These are phyloP conservation scores for Drosophila glabriapex DNA, from an alignment of 2,888 invertebrate species.

Conservation along the genomic window DNA sequence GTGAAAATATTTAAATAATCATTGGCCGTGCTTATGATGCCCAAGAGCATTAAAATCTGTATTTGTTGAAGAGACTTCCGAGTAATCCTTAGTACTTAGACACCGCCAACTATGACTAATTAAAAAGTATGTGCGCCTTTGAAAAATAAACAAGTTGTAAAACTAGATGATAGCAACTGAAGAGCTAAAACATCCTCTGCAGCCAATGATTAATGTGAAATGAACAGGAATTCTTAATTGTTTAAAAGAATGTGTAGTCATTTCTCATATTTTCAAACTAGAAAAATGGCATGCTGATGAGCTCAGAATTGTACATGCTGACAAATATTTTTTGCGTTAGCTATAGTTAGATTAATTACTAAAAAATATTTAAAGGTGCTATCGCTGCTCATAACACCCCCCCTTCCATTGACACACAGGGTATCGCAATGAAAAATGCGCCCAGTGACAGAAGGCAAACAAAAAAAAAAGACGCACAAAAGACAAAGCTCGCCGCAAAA, in stretches of 20 bases:
- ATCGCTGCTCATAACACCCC: background rate
- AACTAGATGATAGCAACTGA: no score
- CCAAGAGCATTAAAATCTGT: constrained; percentile 23
- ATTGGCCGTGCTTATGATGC: constrained; percentile 22
- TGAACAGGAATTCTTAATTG: background rate
- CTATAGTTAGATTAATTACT: background rate
- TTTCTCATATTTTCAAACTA: background rate
- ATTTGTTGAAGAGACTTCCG: background rate
- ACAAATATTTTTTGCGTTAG: background rate
- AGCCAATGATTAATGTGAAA: background rate
- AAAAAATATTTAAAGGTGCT: background rate
- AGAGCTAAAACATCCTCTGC: background rate
- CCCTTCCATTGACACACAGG: background rate
- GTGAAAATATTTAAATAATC: constrained; percentile 56
- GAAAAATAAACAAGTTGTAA: constrained; percentile 5
- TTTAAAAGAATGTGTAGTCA: background rate
- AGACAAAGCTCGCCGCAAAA: constrained; percentile 22
- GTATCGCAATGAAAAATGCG: constrained; percentile 34
- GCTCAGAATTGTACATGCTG: background rate
- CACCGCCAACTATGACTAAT: constrained; percentile 49
- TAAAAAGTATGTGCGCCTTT: constrained; percentile 56
- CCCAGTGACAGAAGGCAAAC: constrained; percentile 48
- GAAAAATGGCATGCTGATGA: background rate
- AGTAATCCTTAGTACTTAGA: background rate
- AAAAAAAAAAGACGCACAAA: constrained; percentile 26